Base-by-base conservation (phyloP, 2,797 vertebrate genomes). In the Fistularia commersonii region DNA sequence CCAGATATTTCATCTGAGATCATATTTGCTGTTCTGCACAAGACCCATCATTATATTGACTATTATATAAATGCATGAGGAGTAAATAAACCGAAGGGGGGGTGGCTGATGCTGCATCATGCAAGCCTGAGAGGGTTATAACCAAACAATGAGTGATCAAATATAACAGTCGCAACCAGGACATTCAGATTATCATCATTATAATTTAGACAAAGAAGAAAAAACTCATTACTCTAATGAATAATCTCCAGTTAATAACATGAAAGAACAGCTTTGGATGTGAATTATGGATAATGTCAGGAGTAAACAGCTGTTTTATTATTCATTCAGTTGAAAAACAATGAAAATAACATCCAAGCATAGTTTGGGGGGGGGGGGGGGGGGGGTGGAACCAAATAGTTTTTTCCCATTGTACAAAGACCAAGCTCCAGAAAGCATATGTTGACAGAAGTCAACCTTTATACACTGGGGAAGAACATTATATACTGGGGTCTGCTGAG, bases 121-220 rank as follows among this genome's bases (percentile, higher is more conserved):
- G 8, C 51, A 57, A 33, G 36, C 43, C 15, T 48, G 32, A 57
- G 7, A 48, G 42, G 3, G 8, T 48, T 65, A 46, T 48, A 5
- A 64, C 31, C 46, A 51, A 47, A 13, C 43, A 64, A 46, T 47
- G 57, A 62, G 45, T 45, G 64, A 55, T 56, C 47, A 61, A 49
- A 47, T 44, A 42, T 61, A 45, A 54, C 35, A 60, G 52, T 23
- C 23, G 4, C 23, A 23, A 4, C n/a, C 66, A 72, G 49, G 50
- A 56, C 66, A 54, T 47, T 53, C 51, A 70, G 76, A 87, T 84
- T 80, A 82, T 68, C 60, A 33, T 67, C 15, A 58, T 40, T 46
- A 61, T 80, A 81, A 87, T 82, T 69, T 70, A 72, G 61, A 66
- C 41, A 75, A 74, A 70, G 70, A 72, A 57, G 9, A 7, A 64